phyloP scores from a whole-genome alignment of 2,888 invertebrate species.

The Zygaena filipendulae region DNA sequence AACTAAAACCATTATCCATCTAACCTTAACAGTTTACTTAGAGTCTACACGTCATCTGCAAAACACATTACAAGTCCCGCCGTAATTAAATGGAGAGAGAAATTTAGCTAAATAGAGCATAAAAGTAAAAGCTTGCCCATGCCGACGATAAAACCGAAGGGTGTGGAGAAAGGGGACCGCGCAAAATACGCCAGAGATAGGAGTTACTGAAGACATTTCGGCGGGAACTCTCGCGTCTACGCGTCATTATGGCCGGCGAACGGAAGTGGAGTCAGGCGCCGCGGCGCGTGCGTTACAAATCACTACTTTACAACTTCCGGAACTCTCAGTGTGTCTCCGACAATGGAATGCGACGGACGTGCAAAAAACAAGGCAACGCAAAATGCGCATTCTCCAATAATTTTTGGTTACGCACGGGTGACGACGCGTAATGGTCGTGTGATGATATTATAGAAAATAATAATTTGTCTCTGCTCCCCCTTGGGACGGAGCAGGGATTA shows the following conservation, averaged over 20 bases:
- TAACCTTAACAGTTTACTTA: too few species aligned
- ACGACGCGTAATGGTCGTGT: constrained; percentile 50
- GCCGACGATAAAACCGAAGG: constrained; percentile 34
- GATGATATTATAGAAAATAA: constrained; percentile 62
- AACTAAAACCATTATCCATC: too few species aligned
- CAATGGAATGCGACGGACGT: constrained; percentile 37
- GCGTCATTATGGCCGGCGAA: constrained; percentile 50
- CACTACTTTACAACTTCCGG: constrained; percentile 70
- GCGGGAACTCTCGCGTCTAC: constrained; percentile 26
- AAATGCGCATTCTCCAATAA: constrained; percentile 39
- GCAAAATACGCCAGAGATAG: constrained; percentile 16
- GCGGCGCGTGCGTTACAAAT: constrained; percentile 69
- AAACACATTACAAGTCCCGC: constrained; percentile 39
- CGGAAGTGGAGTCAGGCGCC: constrained; percentile 61
- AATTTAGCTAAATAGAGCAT: constrained; percentile 57
- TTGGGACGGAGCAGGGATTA: constrained; percentile 18
- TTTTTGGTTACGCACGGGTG: constrained; percentile 51
- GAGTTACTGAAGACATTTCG: constrained; percentile 23
- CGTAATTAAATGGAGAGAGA: constrained; percentile 56
- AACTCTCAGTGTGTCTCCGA: constrained; percentile 37
- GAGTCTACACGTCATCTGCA: constrained; percentile 49
- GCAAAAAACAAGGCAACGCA: constrained; percentile 34
- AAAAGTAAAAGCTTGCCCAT: constrained; percentile 45
- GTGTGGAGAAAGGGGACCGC: constrained; percentile 26
- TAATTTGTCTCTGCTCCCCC: constrained; percentile 57